phyloP scores from a whole-genome alignment of 2,113 vertebrate genomes.

The Microtus oregoni region DNA sequence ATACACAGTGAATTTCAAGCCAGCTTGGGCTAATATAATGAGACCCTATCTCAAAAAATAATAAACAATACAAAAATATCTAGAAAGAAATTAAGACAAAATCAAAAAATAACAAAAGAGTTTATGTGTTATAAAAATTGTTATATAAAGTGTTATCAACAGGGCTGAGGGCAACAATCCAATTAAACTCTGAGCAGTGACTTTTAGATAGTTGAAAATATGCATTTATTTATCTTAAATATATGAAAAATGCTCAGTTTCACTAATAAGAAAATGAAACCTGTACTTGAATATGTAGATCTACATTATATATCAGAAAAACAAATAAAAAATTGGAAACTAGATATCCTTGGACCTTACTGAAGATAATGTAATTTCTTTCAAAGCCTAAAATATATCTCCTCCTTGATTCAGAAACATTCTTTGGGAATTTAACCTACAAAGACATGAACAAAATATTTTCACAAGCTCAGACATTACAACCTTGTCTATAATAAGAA shows the following conservation, averaged over 20 bases:
- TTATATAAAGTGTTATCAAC: neutral
- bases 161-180: slow-evolving; percentile 24
- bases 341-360: neutral
- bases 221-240: slow-evolving; percentile 36
- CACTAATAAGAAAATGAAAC: slow-evolving; percentile 12
- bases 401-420: slow-evolving; percentile 10
- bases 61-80: neutral
- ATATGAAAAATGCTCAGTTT: slow-evolving; percentile 35
- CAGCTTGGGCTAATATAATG: neutral
- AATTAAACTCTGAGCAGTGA: slow-evolving; percentile 24
- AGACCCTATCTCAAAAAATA: neutral
- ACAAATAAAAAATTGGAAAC: slow-evolving; percentile 30
- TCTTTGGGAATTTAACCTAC: neutral
- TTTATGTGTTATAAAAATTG: slow-evolving; percentile 36
- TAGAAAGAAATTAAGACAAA: slow-evolving; percentile 38
- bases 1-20: neutral
- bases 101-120: neutral
- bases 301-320: neutral
- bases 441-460: neutral
- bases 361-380: slow-evolving; percentile 49
- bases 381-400: slow-evolving; percentile 34
- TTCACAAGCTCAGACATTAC: neutral
- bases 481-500: slow-evolving; percentile 26
- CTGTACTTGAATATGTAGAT: slow-evolving; percentile 44
- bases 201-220: slow-evolving; percentile 34